These are phyloP conservation scores for Hoplodrina blanda DNA, from an alignment of 2,888 invertebrate species.

Conservation along the genomic window DNA sequence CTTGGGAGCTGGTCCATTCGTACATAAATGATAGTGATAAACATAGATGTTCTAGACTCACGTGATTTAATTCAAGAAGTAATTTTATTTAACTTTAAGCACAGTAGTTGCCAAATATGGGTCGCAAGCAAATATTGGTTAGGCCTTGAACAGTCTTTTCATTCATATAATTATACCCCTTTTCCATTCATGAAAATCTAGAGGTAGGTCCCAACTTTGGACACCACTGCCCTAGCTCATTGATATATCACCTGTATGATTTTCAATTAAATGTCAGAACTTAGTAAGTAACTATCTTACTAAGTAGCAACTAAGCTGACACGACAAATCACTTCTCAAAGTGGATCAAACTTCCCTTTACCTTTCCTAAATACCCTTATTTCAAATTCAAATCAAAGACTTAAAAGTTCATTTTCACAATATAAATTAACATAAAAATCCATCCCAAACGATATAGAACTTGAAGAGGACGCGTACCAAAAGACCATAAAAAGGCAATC, in stretches of 20 bases:
- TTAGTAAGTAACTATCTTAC: background rate
- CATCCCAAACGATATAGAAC: background rate
- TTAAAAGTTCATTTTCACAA: constrained; percentile 12
- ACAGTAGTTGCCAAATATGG: no score
- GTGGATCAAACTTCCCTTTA: no score
- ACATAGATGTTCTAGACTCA: background rate
- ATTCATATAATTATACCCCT: no score
- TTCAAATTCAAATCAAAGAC: background rate
- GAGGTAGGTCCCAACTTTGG: no score
- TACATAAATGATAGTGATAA: constrained; percentile 13
- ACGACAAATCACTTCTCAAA: background rate
- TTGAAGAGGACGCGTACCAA: constrained; percentile 1
- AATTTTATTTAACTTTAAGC: background rate
- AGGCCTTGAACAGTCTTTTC: no score
- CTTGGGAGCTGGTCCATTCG: constrained; percentile 11
- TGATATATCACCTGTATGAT: no score
- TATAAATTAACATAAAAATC: constrained; percentile 18
- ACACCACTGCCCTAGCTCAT: background rate
- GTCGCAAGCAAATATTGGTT: no score
- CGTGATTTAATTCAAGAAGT: background rate
- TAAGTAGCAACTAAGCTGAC: no score
- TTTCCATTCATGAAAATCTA: no score
- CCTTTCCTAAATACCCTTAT: background rate
- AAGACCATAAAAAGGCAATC: constrained; percentile 11
- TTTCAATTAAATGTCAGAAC: background rate